These are phyloP conservation scores for Agrotis segetum DNA, from an alignment of 2,888 invertebrate genomes.

Conservation along the genomic window DNA sequence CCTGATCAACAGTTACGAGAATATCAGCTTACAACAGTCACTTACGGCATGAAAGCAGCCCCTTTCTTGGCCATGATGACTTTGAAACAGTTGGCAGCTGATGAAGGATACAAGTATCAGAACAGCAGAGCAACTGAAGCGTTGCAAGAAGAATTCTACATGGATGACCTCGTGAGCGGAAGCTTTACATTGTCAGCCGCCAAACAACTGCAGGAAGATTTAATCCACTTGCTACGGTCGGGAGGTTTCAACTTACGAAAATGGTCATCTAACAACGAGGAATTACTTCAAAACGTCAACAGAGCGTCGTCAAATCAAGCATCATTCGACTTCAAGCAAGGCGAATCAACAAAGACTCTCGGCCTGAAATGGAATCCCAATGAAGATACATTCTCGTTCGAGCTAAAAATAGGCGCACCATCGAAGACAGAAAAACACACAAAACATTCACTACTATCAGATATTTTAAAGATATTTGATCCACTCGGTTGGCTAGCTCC, in stretches of 20 bases:
- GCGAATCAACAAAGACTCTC: background rate
- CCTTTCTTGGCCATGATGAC: background rate
- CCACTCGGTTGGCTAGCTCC: background rate
- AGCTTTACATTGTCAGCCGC: too few relatives aligned
- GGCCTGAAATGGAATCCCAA: background rate
- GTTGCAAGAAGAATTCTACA: too few relatives aligned
- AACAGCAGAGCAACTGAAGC: too few relatives aligned
- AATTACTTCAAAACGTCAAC: conserved; percentile 3
- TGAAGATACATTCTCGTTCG: background rate
- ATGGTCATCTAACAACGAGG: background rate
- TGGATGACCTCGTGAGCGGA: too few relatives aligned
- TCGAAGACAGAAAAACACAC: background rate
- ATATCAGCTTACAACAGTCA: background rate
- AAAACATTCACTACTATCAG: background rate
- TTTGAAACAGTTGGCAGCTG: background rate
- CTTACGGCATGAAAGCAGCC: too few relatives aligned
- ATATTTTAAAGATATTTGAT: background rate
- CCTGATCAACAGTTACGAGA: background rate
- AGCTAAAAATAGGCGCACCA: background rate
- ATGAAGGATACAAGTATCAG: too few relatives aligned
- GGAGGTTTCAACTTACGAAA: background rate
- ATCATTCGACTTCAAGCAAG: background rate
- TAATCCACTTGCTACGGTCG: too few relatives aligned
- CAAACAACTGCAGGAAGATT: too few relatives aligned
- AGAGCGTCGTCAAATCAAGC: background rate